Evolutionary conservation across 2,888 invertebrate species (phyloP), one percentile per base, ranked within the genome.

Genomic region (Sinotaia quadrata): DNA sequence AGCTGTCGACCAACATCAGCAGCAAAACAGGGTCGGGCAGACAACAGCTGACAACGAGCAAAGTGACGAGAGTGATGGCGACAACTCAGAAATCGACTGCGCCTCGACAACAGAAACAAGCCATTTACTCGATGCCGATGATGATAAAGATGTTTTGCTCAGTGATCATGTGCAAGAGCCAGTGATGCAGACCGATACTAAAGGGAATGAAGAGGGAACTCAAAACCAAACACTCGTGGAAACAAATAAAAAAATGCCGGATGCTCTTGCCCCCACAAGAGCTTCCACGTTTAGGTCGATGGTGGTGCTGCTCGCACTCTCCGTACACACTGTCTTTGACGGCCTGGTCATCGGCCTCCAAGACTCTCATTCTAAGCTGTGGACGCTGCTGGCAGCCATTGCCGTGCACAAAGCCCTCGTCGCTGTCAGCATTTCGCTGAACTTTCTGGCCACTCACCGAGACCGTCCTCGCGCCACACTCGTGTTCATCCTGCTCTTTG

Each of bases 331-430:
- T 0, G 69, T 72, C 37, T 72, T 72, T 24, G 72, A 72, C 34
- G 72, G 72, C 2, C 34, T 69, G 36, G 52, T 72, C 44, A 37
- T 72, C 3, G 72, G 72, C 51, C 58, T 72, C 5, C 72, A 72
- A 57, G 57, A 61, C 1, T 54, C 66, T 2, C 15, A 51, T 29
- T 2, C 21, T 0, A 61, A 72, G 18, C 78, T 82, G 2, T 71
- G 89, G 71, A 85, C 89, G 72, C 82, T 79, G 4, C 44, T 76
- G 27, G 60, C 91, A 10, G 91, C 91, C 2, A 88, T 91, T n/a
- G 77, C 88, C 33, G 84, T 91, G 54, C 91, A 91, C 82, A 91
- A 91, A 76, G 83, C 87, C 29, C 86, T 91, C 15, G 89, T 91
- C 66, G 90, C 90, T 31, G 89, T 91, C 80, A 89, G 90, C 61